Evolutionary conservation across 2,797 vertebrate species (phyloP).

Genomic region (Iguana delicatissima): DNA sequence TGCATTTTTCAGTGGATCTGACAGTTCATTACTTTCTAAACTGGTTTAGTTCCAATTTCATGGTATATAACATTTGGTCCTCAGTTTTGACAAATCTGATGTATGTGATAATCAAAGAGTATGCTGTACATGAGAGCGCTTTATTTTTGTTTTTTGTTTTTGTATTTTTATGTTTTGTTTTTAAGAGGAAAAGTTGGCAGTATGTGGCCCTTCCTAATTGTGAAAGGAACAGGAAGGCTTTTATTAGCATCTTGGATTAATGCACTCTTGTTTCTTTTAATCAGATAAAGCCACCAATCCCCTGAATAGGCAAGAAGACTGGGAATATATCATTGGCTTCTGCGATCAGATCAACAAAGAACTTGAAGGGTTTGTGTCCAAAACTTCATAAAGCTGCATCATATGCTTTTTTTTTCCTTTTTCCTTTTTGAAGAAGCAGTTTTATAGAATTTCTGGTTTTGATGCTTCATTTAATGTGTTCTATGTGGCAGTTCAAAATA

Average conservation of each 20-base stretch:
- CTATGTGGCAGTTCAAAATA: background rate
- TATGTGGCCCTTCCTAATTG: background rate
- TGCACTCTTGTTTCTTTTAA: constrained; percentile 50
- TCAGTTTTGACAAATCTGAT: background rate
- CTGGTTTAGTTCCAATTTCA: background rate
- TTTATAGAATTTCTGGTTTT: background rate
- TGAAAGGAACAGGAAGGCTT: constrained; percentile 30
- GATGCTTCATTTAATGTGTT: background rate
- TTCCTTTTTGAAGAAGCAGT: background rate
- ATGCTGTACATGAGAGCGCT: background rate
- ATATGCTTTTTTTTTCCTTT: background rate
- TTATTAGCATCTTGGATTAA: constrained; percentile 41
- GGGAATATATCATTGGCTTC: constrained; percentile 96
- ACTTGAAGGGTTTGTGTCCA: constrained; percentile 89
- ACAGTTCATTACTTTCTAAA: background rate
- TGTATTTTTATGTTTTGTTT: too few relatives aligned
- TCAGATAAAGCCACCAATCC: constrained; percentile 96
- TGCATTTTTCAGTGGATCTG: background rate
- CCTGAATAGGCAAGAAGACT: constrained; percentile 94
- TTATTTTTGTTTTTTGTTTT: background rate
- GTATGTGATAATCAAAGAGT: background rate
- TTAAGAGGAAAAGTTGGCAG: constrained; percentile 3
- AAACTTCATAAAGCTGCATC: background rate
- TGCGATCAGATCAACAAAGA: constrained; percentile 98
- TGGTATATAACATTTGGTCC: background rate